Conservation (phyloP, 2,888 invertebrate species). For the Chalcis sispes region DNA sequence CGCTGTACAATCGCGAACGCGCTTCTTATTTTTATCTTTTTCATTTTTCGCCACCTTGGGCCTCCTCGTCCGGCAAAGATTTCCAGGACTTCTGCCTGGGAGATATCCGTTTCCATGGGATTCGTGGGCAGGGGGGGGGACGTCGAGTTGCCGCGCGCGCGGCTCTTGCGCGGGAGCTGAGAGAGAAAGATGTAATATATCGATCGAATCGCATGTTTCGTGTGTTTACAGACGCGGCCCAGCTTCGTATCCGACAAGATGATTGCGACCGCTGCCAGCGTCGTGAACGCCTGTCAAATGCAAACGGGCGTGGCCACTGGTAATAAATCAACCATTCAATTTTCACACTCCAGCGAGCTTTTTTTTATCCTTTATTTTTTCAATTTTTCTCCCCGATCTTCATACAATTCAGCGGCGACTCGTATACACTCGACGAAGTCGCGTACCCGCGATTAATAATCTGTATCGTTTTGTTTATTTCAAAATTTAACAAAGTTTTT, state of each 20-base stretch:
- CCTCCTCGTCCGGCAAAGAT: neutral
- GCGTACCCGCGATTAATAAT: neutral
- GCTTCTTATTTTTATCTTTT: too few relatives aligned
- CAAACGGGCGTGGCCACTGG: conserved; percentile 71
- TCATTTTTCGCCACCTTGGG: neutral
- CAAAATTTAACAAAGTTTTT: too few relatives aligned
- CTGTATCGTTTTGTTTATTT: neutral
- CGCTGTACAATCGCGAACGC: neutral
- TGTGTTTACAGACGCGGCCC: conserved; percentile 67
- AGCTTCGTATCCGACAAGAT: conserved; percentile 71
- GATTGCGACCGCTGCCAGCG: conserved; percentile 71
- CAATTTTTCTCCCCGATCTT: neutral
- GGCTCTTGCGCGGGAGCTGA: neutral
- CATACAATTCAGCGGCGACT: neutral
- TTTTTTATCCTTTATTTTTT: neutral
- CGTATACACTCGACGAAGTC: neutral
- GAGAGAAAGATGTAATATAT: conserved; percentile 15
- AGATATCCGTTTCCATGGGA: too few relatives aligned
- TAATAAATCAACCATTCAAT: conserved; percentile 59
- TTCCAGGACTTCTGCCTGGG: too few relatives aligned
- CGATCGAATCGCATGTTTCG: conserved; percentile 36
- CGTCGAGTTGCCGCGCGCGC: neutral
- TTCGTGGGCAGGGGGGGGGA: neutral
- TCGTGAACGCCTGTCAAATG: conserved; percentile 72
- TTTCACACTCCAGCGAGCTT: neutral